These are phyloP conservation scores for Rhagonycha lutea DNA, from an alignment of 2,888 invertebrate genomes.

Conservation along the genomic window DNA sequence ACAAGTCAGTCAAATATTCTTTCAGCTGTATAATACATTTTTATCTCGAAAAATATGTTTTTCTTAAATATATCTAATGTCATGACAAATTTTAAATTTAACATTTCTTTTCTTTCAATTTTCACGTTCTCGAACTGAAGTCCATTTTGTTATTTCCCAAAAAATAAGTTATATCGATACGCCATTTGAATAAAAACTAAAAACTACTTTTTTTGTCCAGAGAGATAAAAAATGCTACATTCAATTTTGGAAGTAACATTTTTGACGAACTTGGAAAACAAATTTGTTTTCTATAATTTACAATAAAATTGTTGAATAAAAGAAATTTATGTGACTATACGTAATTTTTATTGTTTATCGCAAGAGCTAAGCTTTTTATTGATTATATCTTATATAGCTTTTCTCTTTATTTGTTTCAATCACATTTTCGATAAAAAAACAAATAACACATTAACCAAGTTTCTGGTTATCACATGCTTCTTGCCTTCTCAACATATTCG, in stretches of 20 bases:
- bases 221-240: neutral
- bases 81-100: neutral
- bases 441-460: neutral
- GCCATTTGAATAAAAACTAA: neutral
- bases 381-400: neutral
- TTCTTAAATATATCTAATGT: neutral
- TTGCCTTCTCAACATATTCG: neutral
- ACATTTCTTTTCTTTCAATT: neutral
- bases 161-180: slow-evolving; percentile 11
- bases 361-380: neutral
- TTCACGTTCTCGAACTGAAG: neutral
- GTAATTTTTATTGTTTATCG: neutral
- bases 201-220: neutral
- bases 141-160: slow-evolving; percentile 4
- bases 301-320: neutral
- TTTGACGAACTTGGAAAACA: neutral
- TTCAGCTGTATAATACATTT: neutral
- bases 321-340: neutral
- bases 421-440: neutral
- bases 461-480: neutral
- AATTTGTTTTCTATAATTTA: too few relatives aligned
- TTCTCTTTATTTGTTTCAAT: neutral
- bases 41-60: neutral
- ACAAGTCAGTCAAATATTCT: neutral
- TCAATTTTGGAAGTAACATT: neutral